These are phyloP conservation scores for Glyptemys insculpta DNA, from an alignment of 2,797 vertebrate species.

Conservation along the genomic window DNA sequence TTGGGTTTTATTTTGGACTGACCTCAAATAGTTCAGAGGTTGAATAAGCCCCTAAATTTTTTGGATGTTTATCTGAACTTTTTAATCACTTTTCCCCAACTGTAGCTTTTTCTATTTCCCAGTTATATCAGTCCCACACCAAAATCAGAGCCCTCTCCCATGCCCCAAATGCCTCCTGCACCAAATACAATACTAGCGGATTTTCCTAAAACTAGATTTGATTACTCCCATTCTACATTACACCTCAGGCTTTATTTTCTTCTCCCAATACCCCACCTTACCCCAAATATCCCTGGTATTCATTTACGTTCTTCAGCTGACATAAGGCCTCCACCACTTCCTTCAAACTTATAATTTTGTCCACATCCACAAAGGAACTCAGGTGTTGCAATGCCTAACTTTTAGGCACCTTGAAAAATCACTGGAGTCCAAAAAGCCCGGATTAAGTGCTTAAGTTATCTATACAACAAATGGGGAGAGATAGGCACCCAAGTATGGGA, in stretches of 20 bases:
- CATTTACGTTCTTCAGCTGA: background rate
- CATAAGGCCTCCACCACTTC: background rate
- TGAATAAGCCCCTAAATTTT: background rate
- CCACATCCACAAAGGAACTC: background rate
- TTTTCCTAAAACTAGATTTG: background rate
- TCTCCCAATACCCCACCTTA: background rate
- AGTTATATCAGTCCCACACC: background rate
- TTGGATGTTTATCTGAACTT: background rate
- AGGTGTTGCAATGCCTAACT: background rate
- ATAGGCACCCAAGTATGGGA: background rate
- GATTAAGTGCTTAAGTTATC: background rate
- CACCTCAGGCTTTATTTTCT: background rate
- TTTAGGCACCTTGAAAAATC: background rate
- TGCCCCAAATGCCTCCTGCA: background rate
- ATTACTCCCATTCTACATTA: background rate
- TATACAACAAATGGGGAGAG: background rate
- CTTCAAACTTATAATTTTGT: background rate
- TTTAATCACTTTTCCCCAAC: background rate
- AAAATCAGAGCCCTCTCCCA: background rate
- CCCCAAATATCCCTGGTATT: background rate
- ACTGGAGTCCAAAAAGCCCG: background rate
- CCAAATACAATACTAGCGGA: background rate
- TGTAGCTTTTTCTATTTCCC: background rate
- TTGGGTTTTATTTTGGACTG: background rate
- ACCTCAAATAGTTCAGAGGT: background rate